Base-by-base conservation (phyloP, 2,113 vertebrate species). In the Saimiri boliviensis region DNA sequence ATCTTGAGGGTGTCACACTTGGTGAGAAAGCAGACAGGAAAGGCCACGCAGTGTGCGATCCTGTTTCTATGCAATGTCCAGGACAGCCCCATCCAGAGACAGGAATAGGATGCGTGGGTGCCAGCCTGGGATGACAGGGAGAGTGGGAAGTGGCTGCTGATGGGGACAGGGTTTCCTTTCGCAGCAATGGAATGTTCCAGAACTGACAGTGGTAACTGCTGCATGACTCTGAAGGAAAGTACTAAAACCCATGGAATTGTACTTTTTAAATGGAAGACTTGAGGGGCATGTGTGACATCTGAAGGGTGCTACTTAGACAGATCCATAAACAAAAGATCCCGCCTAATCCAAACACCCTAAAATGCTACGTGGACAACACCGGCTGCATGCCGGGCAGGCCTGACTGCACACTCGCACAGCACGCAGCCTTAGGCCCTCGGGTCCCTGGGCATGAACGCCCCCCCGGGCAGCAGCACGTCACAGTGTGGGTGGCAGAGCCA, bases 281-380 rank as follows among this genome's bases (percentile, higher is more conserved):
- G 20, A 12, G 21, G 21, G 70, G 70, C 23, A 12, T 3, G 10
- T 40, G 70, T 6, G 8, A 37, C 37, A 10, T 71, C 70, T 73
- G 20, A 25, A 40, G 10, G 3, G 37, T 0, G 21, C 21, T 25
- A 40, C 40, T 73, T 73, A 23, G 40, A 35, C 47, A 45, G 23
- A 49, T 47, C 56, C 8, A 3, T n/a, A 20, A 52, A 54, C 4
- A 13, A 66, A 40, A 40, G 70, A 23, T 40, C 5, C 70, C 47
- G 42, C 8, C 3, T 2, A 47, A 42, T 19, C 9, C 54, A 7
- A 10, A 60, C 54, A 3, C 32, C 3, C 35, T 27, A 49, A 9
- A 83, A 32, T 23, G 20, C 21, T 0, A 1, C 4, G 1, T 37
- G 32, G 60, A 58, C 45, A n/a, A 16, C 2, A 23, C 0, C 0